These are phyloP conservation scores for Acropora yongei DNA, from an alignment of 64 coral and sea anemone species.

Conservation along the genomic window DNA sequence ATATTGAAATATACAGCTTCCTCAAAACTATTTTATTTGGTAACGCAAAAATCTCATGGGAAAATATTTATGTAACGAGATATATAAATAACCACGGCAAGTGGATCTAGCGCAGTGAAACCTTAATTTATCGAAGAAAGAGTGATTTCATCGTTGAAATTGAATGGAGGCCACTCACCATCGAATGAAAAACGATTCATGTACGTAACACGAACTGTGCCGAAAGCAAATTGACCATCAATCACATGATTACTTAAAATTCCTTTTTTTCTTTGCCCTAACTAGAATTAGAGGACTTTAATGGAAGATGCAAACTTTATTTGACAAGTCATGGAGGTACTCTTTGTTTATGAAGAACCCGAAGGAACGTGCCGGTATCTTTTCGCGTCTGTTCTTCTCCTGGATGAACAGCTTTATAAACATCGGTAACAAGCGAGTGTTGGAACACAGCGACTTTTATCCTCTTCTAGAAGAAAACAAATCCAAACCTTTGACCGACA, in stretches of 20 bases:
- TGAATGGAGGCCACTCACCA: too few relatives aligned
- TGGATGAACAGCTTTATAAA: conserved; percentile 87
- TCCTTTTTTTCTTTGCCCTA: background rate
- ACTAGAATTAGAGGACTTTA: background rate
- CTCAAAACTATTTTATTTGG: too few relatives aligned
- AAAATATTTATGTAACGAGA: too few relatives aligned
- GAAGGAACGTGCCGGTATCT: conserved; percentile 81
- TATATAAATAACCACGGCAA: too few relatives aligned
- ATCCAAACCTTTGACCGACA: conserved; percentile 70
- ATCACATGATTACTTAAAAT: background rate
- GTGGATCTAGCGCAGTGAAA: too few relatives aligned
- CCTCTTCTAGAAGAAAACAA: conserved; percentile 87
- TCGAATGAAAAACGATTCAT: too few relatives aligned
- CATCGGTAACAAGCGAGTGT: conserved; percentile 69
- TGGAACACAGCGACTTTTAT: conserved; percentile 86
- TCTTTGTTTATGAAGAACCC: conserved; percentile 89
- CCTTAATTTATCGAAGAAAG: too few relatives aligned
- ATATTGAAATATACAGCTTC: too few relatives aligned
- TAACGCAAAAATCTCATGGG: too few relatives aligned
- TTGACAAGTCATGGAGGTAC: conserved; percentile 83
- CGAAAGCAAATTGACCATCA: background rate
- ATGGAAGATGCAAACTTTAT: background rate
- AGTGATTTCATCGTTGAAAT: too few relatives aligned
- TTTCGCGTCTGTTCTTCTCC: conserved; percentile 80
- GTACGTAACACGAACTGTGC: too few relatives aligned